A percentile compares a stretch with the other conserved stretches of the same genome.
Evolutionary conservation across 1,140 invertebrate species (phyloP).

Genomic region (Zaprionus africanus): DNA sequence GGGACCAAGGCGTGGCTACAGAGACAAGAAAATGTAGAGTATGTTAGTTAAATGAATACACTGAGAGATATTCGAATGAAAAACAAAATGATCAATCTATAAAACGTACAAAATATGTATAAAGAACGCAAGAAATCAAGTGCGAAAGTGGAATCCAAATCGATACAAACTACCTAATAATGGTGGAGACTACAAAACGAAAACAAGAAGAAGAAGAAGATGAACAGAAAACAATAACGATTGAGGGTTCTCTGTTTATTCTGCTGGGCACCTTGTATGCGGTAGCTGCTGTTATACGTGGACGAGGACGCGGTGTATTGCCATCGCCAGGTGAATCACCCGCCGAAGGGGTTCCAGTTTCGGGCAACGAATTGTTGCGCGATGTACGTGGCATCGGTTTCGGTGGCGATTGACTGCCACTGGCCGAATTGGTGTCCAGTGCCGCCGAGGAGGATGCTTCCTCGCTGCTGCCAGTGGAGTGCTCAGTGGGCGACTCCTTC

Average conservation of each 20-base stretch:
- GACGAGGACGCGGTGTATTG: constrained; percentile 88
- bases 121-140: not conserved
- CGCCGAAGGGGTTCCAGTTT: constrained; percentile 63
- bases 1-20: constrained; percentile 91
- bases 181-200: constrained; percentile 15
- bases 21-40: not conserved
- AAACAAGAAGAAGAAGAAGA: constrained; percentile 9
- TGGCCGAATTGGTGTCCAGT: constrained; percentile 62
- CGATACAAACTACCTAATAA: constrained; percentile 9
- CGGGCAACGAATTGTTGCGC: constrained; percentile 87
- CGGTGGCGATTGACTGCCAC: constrained; percentile 86
- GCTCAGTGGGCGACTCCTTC: constrained; percentile 75
- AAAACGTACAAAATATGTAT: not conserved
- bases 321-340: constrained; percentile 46
- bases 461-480: constrained; percentile 77
- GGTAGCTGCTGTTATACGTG: constrained; percentile 88
- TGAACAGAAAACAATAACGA: not conserved
- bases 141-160: constrained; percentile 11
- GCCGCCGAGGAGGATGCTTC: constrained; percentile 66
- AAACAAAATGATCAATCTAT: not conserved
- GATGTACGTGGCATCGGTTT: constrained; percentile 90
- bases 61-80: not conserved
- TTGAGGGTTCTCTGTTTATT: not conserved
- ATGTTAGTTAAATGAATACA: too few relatives aligned
- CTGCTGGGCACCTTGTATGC: constrained; percentile 77